These are phyloP conservation scores for Oncorhynchus keta DNA, from an alignment of 2,113 vertebrate species.

Conservation along the genomic window DNA sequence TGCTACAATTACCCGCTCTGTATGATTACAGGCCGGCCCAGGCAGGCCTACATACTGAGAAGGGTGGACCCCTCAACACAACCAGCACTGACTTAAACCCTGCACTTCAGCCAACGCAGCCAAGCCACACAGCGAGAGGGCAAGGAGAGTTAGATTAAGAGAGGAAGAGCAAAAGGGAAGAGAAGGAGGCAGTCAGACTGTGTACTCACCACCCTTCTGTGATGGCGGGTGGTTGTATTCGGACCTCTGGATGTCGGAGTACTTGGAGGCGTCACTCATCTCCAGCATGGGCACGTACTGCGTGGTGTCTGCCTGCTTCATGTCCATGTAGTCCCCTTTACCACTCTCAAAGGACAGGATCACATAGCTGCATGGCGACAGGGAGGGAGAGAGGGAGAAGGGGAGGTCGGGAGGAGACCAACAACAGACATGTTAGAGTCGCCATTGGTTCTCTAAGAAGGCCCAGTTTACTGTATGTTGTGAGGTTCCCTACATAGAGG, in stretches of 20 bases:
- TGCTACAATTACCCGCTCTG: constrained; percentile 69
- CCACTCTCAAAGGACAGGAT: constrained; percentile 95
- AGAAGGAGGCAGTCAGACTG: neutral
- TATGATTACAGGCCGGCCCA: constrained; percentile 59
- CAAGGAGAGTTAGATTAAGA: neutral
- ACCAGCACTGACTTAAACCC: constrained; percentile 54
- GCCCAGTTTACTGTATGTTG: constrained; percentile 2
- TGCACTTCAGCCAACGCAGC: constrained; percentile 37
- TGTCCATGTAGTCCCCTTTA: constrained; percentile 92
- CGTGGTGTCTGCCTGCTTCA: constrained; percentile 93
- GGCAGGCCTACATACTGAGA: constrained; percentile 56
- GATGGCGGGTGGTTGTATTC: constrained; percentile 92
- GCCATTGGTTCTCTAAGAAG: neutral
- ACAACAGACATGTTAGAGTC: neutral
- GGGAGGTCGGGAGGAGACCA: constrained; percentile 8
- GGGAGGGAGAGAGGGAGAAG: constrained; percentile 30
- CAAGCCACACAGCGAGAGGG: constrained; percentile 32
- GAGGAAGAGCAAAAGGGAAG: neutral
- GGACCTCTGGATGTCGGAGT: constrained; percentile 86
- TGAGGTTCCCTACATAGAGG: constrained; percentile 16
- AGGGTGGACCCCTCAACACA: constrained; percentile 61
- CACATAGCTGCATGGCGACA: constrained; percentile 82
- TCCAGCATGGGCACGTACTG: constrained; percentile 98
- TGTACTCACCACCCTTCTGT: constrained; percentile 83
- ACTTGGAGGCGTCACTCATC: constrained; percentile 87